Base-by-base conservation (phyloP, 2,888 invertebrate genomes). In the Agonum fuliginosum region DNA sequence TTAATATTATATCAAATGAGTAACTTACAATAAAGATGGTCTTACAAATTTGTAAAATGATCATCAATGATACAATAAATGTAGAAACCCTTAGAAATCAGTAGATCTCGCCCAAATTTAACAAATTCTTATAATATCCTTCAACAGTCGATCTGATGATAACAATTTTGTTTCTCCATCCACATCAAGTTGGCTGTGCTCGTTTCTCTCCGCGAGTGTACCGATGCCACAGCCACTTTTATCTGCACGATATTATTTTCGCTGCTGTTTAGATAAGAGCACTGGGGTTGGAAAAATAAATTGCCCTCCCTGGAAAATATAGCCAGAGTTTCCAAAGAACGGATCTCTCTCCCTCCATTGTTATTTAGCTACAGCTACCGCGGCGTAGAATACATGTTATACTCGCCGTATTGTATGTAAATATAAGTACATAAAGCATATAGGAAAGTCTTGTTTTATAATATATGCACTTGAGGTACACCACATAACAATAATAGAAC, bases 191-290 rank as follows among this genome's bases (percentile, higher is more conserved):
- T 17, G 14, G 58, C 6, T 30, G 58, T 54, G 4, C 37, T 10
- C 58, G 46, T 43, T 74, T 67, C 24, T 67, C 76, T 80, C 81
- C 81, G 81, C 78, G 84, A 85, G 82, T 85, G 85, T 85, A 85
- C 85, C 84, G 84, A 85, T 85, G 84, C 84, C 84, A 83, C 83
- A 83, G 83, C 82, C 83, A 84, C 84, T 84, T 85, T 86, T 86
- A 86, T 86, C 86, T 84, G 85, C 81, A 83, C 85, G 87, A 87
- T 87, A 87, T 87, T 87, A 87, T 87, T 87, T 87, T 87, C 87
- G 86, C 86, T 83, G 86, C 86, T 86, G 87, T 87, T 87, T 87
- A 87, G 87, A 87, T 87, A 87, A 87, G 86, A 83, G 83, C 80
- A 84, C 83, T 84, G 84, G 85, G 86, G 86, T 85, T 85, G 86